Evolutionary conservation across 2,888 invertebrate genomes (phyloP), one percentile per base, ranked within the genome.

Genomic region (Antitype chi): DNA sequence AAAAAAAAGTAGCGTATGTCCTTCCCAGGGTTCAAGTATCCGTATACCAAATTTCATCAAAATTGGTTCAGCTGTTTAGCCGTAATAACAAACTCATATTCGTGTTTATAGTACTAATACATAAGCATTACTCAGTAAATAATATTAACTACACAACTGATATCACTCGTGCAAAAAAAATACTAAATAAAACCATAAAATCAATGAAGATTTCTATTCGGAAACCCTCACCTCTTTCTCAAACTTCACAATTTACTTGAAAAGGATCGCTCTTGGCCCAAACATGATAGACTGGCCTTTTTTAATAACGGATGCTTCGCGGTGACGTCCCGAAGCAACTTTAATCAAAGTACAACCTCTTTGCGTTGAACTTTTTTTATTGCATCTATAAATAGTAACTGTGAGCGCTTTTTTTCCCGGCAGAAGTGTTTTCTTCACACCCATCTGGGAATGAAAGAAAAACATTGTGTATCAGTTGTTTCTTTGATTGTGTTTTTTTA

Each of bases 361-460:
- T 53, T 67, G 66, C 5, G 52, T 15, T 17, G 59, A 38, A 63
- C 20, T 64, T 23, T 73, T 79, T 74, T 53, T 77, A 72, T 67
- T 69, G 78, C 7, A 32, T 74, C 63, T 79, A 78, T 38, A 78
- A 15, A 74, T 15, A 20, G 79, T 79, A 38, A 79, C 47, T 43
- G 78, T 53, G 43, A 74, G 32, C 25, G 43, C 1, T 59, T 74
- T 69, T 73, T 79, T 78, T 52, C 63, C 74, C 32, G 63, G 28
- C 52, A 68, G 57, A 64, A 69, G 59, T 20, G 62, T 3, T 74
- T 67, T 74, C 64, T 70, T 82, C 64, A 63, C 71, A 53, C 55
- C 55, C 75, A 79, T 73, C 78, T 70, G 71, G 76, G 80, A 80
- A 80, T 81, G 64, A 71, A 80, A 76, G 67, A 76, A 80, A 74